A percentile compares a stretch with the other conserved stretches of the same genome.
Evolutionary conservation across 2,888 invertebrate species (phyloP).

Genomic region (Apamea epomidion): DNA sequence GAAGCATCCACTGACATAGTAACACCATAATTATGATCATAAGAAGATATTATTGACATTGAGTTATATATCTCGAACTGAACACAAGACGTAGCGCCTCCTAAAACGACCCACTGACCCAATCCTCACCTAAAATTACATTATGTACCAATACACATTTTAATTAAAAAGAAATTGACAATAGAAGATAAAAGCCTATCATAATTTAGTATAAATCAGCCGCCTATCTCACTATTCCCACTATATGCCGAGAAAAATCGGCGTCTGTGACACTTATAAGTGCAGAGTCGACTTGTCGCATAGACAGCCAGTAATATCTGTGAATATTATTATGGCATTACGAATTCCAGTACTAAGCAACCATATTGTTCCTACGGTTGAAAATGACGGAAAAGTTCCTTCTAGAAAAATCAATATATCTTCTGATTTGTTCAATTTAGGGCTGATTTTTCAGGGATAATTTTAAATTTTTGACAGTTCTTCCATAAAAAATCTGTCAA

Average conservation of each 20-base stretch:
- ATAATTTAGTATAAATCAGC: conserved; percentile 7
- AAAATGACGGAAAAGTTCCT: neutral
- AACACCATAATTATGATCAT: conserved; percentile 1
- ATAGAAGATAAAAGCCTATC: neutral
- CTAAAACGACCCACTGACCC: neutral
- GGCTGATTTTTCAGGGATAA: too few relatives aligned
- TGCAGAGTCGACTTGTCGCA: conserved; percentile 39
- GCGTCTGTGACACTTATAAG: conserved; percentile 11
- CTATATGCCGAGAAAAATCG: conserved; percentile 5
- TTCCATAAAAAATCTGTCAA: too few relatives aligned
- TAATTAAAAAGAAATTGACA: neutral
- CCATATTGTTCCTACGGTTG: neutral
- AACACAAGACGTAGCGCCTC: neutral
- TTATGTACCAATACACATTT: neutral
- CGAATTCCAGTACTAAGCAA: conserved; percentile 24
- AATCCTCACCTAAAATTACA: neutral
- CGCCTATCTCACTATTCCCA: neutral
- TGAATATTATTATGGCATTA: conserved; percentile 22
- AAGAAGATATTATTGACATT: conserved; percentile 21
- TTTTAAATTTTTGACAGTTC: too few relatives aligned
- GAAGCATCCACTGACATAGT: conserved; percentile 1
- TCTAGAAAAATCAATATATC: neutral
- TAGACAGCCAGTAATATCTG: conserved; percentile 1
- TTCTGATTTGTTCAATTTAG: neutral
- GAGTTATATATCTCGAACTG: neutral